Base-by-base conservation (phyloP, 2,113 vertebrate species). In the Brienomyrus longianalis region DNA sequence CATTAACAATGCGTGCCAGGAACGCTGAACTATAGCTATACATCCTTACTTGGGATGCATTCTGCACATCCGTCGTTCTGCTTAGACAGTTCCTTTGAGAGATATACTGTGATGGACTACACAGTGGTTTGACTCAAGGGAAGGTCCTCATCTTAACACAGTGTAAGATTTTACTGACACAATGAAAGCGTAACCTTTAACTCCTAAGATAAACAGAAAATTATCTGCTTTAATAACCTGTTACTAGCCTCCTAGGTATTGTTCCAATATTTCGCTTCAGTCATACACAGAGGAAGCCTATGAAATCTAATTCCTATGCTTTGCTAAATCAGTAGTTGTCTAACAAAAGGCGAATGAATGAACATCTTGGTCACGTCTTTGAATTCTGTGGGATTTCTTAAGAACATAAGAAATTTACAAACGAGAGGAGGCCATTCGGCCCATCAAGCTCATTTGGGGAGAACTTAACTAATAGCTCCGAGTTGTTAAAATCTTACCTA, bases 211-310 rank as follows among this genome's bases (percentile, higher is more conserved):
- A 45, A 48, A 17, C 19, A n/a, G 39, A 4, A 21, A 43, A 45
- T 47, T 84, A 84, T 84, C 23, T 84, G 83, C 83, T 84, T 84
- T 84, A 84, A 84, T 84, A 48, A 84, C 45, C 21, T 84, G 19
- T n/a, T 84, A 48, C 43, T 84, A 19, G 74, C 35, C 83, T 47
- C 83, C 45, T 3, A 48, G 83, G 45, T 21, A 47, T 11, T 84
- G 83, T n/a, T 48, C 83, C 39, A 84, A n/a, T 47, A 48, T 84
- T 45, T 48, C 4, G 35, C 43, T 48, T 84, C n/a, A 47, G 48
- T 84, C 45, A 43, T 84, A 48, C 83, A n/a, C 39, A 10, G 77
- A 48, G 45, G 43, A 7, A 48, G 43, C 9, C 83, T 48, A 48
- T 21, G 3, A 11, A 84, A 45, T 47, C 7, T 11, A 48, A 45